These are phyloP conservation scores for Drosophila histrio DNA, from an alignment of 2,888 invertebrate genomes.

Conservation along the genomic window DNA sequence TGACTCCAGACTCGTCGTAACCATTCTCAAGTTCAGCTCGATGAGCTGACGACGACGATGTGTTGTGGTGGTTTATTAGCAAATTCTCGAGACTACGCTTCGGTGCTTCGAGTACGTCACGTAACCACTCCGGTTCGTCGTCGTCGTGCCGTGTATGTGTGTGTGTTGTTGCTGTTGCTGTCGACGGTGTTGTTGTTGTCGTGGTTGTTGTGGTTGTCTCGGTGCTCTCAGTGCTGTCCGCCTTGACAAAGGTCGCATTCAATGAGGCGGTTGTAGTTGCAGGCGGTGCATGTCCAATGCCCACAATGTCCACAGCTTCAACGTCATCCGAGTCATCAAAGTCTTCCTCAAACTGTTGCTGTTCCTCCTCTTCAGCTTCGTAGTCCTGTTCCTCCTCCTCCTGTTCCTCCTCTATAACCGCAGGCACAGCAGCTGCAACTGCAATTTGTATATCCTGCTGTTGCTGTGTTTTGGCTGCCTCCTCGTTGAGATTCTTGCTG, in stretches of 20 bases:
- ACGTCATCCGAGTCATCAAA: constrained; percentile 80
- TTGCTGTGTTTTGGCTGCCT: constrained; percentile 21
- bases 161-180: constrained; percentile 85
- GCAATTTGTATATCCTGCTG: constrained; percentile 57
- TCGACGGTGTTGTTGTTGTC: constrained; percentile 57
- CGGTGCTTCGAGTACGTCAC: constrained; percentile 86
- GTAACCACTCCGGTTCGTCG: constrained; percentile 86
- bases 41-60: neutral
- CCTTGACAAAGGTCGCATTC: constrained; percentile 67
- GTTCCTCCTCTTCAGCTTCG: constrained; percentile 22
- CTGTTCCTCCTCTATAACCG: constrained; percentile 28
- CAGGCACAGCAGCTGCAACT: constrained; percentile 37
- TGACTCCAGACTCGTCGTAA: no score
- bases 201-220: constrained; percentile 48
- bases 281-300: constrained; percentile 67
- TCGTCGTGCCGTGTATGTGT: constrained; percentile 83
- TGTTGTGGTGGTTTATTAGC: constrained; percentile 58
- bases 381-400: constrained; percentile 21
- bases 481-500: constrained; percentile 81
- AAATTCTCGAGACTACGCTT: constrained; percentile 83
- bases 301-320: constrained; percentile 76
- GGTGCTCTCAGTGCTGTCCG: constrained; percentile 66
- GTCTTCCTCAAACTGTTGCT: constrained; percentile 45
- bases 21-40: constrained; percentile 57
- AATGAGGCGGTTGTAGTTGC: constrained; percentile 28